Base-by-base conservation (phyloP, 2,888 invertebrate genomes). In the Parasteatoda lunata region DNA sequence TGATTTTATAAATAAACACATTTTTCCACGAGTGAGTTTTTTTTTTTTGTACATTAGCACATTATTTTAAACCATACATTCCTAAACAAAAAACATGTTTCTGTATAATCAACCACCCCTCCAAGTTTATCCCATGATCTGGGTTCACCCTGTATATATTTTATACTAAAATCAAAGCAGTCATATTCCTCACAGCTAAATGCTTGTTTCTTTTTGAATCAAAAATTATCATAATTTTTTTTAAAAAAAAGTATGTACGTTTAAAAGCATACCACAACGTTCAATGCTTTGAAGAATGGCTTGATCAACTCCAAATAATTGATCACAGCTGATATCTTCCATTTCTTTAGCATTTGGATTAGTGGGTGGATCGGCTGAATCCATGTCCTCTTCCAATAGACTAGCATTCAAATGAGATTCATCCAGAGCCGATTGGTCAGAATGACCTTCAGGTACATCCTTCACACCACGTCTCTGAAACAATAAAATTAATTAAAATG, bases 231-330 rank as follows among this genome's bases (percentile, higher is more conserved):
- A 9, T 9, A 68, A 68, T 0, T 69, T 69, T 69, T 15, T 45
- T 5, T 30, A 5, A 3, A 30, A 30, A 5, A 66, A 68, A 45
- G 1, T 68, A 15, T 68, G 30, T 5, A 15, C 4, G 30, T 68
- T 5, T 1, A 68, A 45, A 70, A 71, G 45, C 71, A 92, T 92
- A 95, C 95, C 94, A 92, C 97, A 97, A 90, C 96, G 94, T 90
- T 97, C 97, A 89, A 98, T 97, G 90, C 98, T 96, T 91, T 97
- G 96, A 1, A 98, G 92, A 88, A 98, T 95, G 0, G 97, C 98
- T 90, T 97, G 96, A 92, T 98, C 98, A 77, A 98, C 92, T 0
- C 97, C 96, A 89, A 97, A 93, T 0, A 97, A 66, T 77, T 89
- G 95, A 72, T 95, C 95, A 79, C 95, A 93, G 0, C 95, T 93